Base-by-base conservation (phyloP, 2,113 vertebrate genomes). In the Eptatretus burgeri region DNA sequence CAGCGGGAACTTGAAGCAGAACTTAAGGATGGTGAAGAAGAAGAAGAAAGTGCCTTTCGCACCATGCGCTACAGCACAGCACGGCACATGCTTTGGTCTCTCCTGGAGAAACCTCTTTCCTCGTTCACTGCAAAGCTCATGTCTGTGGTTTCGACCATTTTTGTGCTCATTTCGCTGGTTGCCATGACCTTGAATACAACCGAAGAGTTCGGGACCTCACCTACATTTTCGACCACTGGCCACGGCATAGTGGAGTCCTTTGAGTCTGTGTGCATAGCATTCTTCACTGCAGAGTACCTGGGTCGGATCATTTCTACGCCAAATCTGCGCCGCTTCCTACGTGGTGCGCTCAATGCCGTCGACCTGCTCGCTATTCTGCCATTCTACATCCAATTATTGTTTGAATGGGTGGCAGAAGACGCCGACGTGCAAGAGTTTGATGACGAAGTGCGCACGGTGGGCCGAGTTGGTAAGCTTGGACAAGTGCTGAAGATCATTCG, bases 401-500 rank as follows among this genome's bases (percentile, higher is more conserved):
- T 86, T 51, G 82, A 85, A 71, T 69, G 68, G 1, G 73, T n/a
- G n/a, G 69, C 68, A 49, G 68, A 73, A 1, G 76, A 77, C 60
- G 75, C 81, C 2, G 80, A 82, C 62, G 84, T n/a, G n/a, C 69
- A 69, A 49, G 68, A 73, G 1, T 77, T 77, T 60, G 75, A 82
- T 2, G 80, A 82, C 62, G 84, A 89, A 64, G 66, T 86, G 66
- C 82, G 85, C 69, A 72, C 78, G 62, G 74, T 89, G 78, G 72
- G 78, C 16, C 76, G 77, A 7, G 79, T 89, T 64, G 83, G 82
- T 65, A 87, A 89, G 70, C 72, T 87, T 71, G 84, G 82, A 68
- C 86, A 89, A 67, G 77, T 89, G 50, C 79, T 89, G 56, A 87
- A 85, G 71, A 75, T 89, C 5, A 76, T 86, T 65, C 81, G 85